Base-by-base conservation (phyloP, 2,797 vertebrate genomes). In the Morelia viridis region DNA sequence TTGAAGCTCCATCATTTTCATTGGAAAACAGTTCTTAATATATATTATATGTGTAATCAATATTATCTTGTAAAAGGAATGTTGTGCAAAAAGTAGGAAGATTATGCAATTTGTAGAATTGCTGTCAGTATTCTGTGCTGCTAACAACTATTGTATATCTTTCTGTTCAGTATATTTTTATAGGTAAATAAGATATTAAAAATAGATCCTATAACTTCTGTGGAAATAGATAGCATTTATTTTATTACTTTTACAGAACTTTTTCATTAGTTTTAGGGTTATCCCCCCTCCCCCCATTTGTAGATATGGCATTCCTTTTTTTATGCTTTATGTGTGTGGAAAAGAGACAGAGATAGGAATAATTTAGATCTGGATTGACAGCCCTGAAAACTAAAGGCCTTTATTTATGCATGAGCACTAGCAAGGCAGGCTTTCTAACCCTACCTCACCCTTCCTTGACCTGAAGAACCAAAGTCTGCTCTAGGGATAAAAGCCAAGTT, bases 381-480 rank as follows among this genome's bases (percentile, higher is more conserved):
- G 95, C 95, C 93, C 91, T 91, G 95, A 95, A 92, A 94, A 94
- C 94, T 22, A 31, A 95, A 96, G 89, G 88, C 92, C 91, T 94
- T 96, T 96, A 89, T 97, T 95, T 96, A 96, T 97, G 96, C 96
- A 94, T 96, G 94, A 96, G 93, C 94, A 96, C 90, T 93, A 96
- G 64, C 90, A 92, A 94, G 92, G 89, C 95, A 94, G 94, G 90
- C 68, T 96, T 96, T 96, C 96, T 95, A 94, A 96, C 96, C 94
- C 94, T 96, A 71, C 92, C 94, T 96, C 94, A 95, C 94, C 94
- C 93, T 87, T 94, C 93, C 93, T 87, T 95, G 95, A 95, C 95
- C 96, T 94, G 89, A 93, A 94, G 94, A 94, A 94, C 95, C 92
- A 28, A 71, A 71, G 91, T 60, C 91, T 85, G 31, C 61, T 62